Base-by-base conservation (phyloP, 1,140 invertebrate genomes). In the Aphaenogaster ashmeadi region DNA sequence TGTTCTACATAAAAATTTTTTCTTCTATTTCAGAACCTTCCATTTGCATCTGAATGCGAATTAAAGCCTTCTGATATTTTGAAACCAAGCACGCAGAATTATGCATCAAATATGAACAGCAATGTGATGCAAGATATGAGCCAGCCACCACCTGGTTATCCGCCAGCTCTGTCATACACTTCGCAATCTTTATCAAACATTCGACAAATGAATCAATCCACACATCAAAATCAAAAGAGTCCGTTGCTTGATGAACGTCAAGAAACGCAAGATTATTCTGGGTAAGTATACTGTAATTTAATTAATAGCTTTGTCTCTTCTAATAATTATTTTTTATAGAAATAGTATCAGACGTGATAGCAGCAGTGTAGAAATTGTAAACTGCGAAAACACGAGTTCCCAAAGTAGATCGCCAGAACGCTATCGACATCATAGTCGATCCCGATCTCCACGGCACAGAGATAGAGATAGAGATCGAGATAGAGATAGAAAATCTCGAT, bases 11-110 rank as follows among this genome's bases (percentile, higher is more conserved):
- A 0, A 50, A 58, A 27, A 66, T 27, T 5, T 15, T 64, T 58
- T 81, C 27, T 86, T 66, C 47, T 89, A 91, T 91, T 89, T 84
- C 91, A 97, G 96, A 96, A 96, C 91, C 93, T 97, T 86, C 97
- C 97, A 54, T 97, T 97, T 94, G 97, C 97, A 21, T 95, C 97
- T 50, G 97, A 97, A 93, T 97, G 97, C 93, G 97, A 97, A 85
- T 95, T 97, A 80, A 97, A 97, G 93, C 96, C 96, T 67, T 92
- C 94, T 7, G 95, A 95, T 50, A 92, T 94, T 83, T 87, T 94
- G n/a, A 95, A 94, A 90, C 92, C 95, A 88, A 94, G 62, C 90
- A 92, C 92, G 58, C 92, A 94, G 89, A 94, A 88, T 79, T 94
- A 94, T 89, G 83, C 88, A 71, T 74, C 93, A 89, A 92, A 92